Evolutionary conservation across 2,797 vertebrate genomes (phyloP).

Genomic region (Distichodus sexfasciatus): DNA sequence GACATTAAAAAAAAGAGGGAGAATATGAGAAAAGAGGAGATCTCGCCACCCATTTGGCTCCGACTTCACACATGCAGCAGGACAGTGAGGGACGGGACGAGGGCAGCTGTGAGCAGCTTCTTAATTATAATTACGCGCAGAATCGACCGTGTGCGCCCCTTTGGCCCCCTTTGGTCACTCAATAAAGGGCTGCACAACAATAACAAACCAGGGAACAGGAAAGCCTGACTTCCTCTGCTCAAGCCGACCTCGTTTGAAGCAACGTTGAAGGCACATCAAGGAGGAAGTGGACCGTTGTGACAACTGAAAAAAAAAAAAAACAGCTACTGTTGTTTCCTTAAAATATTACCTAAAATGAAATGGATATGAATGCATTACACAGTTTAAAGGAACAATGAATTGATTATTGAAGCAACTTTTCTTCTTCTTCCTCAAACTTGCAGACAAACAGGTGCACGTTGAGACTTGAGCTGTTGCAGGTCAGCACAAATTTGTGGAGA

Average conservation of each 20-base stretch:
- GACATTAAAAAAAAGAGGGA: not conserved
- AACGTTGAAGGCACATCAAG: slow-evolving; percentile 21
- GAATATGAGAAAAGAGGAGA: not conserved
- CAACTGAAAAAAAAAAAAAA: slow-evolving; percentile 34
- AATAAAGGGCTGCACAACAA: slow-evolving; percentile 27
- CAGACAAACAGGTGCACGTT: no score
- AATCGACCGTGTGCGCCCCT: slow-evolving; percentile 27
- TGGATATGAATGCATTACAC: no score
- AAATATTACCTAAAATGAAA: no score
- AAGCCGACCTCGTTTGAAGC: slow-evolving; percentile 9
- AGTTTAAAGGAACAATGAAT: no score
- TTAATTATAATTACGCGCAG: slow-evolving; percentile 32
- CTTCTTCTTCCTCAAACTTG: no score
- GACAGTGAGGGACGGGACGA: slow-evolving; percentile 10
- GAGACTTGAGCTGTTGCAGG: no score
- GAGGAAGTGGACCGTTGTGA: slow-evolving; percentile 44
- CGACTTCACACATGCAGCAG: slow-evolving; percentile 5
- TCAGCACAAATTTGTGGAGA: no score
- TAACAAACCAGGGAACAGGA: slow-evolving; percentile 37
- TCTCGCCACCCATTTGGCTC: slow-evolving; percentile 19
- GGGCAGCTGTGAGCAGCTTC: slow-evolving; percentile 18
- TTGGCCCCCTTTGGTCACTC: slow-evolving; percentile 20
- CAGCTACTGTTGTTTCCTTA: slow-evolving; percentile 3
- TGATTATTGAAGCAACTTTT: no score
- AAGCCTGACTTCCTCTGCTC: slow-evolving; percentile 47